phyloP scores from a whole-genome alignment of 2,888 invertebrate species.

The Oegoconia quadripuncta region DNA sequence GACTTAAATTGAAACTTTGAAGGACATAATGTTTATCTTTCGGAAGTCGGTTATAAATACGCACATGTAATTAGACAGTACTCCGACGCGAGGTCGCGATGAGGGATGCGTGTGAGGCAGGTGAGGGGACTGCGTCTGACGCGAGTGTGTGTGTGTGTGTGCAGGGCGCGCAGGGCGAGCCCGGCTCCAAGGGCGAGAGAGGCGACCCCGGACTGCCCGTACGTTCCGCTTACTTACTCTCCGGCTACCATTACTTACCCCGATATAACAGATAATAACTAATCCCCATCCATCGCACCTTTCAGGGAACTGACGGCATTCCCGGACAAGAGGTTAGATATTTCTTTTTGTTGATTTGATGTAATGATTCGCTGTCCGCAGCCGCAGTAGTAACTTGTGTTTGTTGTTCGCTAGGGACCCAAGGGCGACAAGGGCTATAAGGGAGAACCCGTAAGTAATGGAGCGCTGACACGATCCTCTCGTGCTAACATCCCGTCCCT shows the following conservation, averaged over 20 bases:
- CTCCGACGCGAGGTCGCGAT: no score
- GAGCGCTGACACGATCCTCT: constrained; percentile 1
- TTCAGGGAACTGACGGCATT: constrained; percentile 95
- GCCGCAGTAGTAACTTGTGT: constrained; percentile 5
- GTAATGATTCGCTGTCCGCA: neutral
- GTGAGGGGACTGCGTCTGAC: no score
- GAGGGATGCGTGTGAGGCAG: no score
- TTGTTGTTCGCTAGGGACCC: constrained; percentile 84
- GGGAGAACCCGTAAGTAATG: constrained; percentile 87
- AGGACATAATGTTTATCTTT: no score
- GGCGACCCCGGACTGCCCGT: constrained; percentile 96
- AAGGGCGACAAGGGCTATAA: constrained; percentile 94
- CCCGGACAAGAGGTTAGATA: constrained; percentile 92
- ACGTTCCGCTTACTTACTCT: constrained; percentile 66
- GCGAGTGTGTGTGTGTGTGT: constrained; percentile 78
- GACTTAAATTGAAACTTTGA: no score
- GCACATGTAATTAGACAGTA: no score
- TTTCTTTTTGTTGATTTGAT: constrained; percentile 11
- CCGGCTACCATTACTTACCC: neutral
- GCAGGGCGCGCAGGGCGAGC: constrained; percentile 95
- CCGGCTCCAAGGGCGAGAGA: constrained; percentile 94
- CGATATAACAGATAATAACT: neutral
- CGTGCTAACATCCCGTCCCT: neutral
- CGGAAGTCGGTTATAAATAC: no score
- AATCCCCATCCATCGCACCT: constrained; percentile 26